Base-by-base conservation (phyloP, 23 tunicate genomes). In the Ciona savignyi region DNA sequence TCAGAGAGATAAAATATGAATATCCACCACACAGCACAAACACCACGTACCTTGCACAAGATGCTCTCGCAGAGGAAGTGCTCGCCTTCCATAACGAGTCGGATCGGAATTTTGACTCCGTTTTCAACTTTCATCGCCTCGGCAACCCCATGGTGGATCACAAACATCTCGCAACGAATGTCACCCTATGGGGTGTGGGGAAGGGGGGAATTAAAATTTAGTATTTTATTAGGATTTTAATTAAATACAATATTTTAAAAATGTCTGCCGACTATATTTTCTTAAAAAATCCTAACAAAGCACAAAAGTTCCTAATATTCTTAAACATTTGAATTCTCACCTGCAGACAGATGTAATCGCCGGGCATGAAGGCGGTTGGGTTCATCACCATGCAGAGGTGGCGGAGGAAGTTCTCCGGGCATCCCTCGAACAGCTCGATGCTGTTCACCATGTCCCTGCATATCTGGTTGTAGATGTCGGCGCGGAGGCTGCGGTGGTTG, bases 261-360 rank as follows among this genome's bases (percentile, higher is more conserved):
- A n/a, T n/a, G n/a, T n/a, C n/a, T n/a, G n/a, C n/a, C n/a, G n/a
- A n/a, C n/a, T n/a, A n/a, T n/a, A n/a, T n/a, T n/a, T n/a, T n/a
- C n/a, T n/a, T n/a, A 51, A 51, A 51, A 51, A 51, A 51, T 15
- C 19, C 62, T 15, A 51, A 51, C 19, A 51, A 51, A 51, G 21
- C 62, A 51, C 19, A 21, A 51, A n/a, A n/a, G n/a, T n/a, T n/a
- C n/a, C n/a, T n/a, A n/a, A n/a, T n/a, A n/a, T n/a, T n/a, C n/a
- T n/a, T n/a, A n/a, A n/a, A n/a, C n/a, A n/a, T n/a, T n/a, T n/a
- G n/a, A n/a, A n/a, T n/a, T n/a, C n/a, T n/a, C 2, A 85, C 97
- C 78, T 91, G 82, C 32, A 85, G 74, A 78, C 97, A 91, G 24
- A 91, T 85, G 70, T 84, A 85, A 71, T 91, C 97, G 21, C 87